Base-by-base conservation (phyloP, 2,797 vertebrate species). In the Anisognathus igniventris region DNA sequence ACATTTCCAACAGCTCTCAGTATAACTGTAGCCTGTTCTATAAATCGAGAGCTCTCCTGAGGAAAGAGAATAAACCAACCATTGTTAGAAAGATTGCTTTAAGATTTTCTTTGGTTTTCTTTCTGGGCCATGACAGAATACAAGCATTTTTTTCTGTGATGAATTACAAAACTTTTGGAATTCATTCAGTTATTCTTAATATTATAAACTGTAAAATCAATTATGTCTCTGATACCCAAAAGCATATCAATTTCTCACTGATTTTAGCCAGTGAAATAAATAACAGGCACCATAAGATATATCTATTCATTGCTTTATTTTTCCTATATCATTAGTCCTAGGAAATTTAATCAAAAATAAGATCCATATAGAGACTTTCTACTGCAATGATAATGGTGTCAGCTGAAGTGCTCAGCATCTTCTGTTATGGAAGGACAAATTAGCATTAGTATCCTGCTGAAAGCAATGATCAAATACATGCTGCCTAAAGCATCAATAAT, bases 31-130 rank as follows among this genome's bases (percentile, higher is more conserved):
- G 98, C 97, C 94, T 98, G 98, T 70, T 98, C 98, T 86, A 81
- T 98, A 95, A 99, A 99, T 39, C 97, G 96, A 85, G 81, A 93
- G 95, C 99, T 99, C 83, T 99, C 99, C 99, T 99, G 91, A 62
- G 65, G 77, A 96, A 40, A 96, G 19, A 94, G 51, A 88, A 44
- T 7, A 91, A 25, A 56, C 0, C 5, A 67, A 12, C 5, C 19
- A 62, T 25, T 30, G 39, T 33, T 40, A 62, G 31, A 79, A 76
- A 79, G 15, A 22, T 18, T 51, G 54, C 42, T 47, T 70, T 92
- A 42, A 54, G 31, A 51, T 47, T 39, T 60, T 75, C 40, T 78
- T 53, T 58, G 28, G 7, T 45, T 93, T 81, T 81, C 21, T 50
- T 83, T 86, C 21, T 60, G 24, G 21, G 33, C 44, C 71, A 12